A percentile compares a stretch with the other conserved stretches of the same genome.
Conservation (phyloP, 53 echinoderm and acorn worm species). For the Stichopus horrens region DNA sequence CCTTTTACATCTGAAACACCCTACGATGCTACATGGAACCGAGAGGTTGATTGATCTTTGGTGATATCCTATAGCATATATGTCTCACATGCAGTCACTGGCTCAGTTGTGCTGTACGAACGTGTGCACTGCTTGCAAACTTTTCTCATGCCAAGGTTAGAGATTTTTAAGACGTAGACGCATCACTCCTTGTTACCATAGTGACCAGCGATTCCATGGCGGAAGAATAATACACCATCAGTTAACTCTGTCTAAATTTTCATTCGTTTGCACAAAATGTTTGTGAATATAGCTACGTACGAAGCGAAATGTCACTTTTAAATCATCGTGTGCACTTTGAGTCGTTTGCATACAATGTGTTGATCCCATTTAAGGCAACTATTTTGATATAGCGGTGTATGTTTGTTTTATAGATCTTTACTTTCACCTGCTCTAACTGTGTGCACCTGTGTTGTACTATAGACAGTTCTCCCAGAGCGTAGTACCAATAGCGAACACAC, state of each 20-base stretch:
- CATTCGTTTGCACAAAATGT: not conserved
- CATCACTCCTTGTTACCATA: not conserved
- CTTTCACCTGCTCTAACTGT: constrained; percentile 4
- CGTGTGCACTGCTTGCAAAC: no score
- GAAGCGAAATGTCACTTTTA: no score
- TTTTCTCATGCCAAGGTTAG: no score
- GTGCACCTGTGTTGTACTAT: not conserved
- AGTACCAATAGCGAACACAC: no score
- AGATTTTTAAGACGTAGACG: not conserved
- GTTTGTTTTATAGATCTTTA: constrained; percentile 19
- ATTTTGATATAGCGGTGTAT: constrained; percentile 7
- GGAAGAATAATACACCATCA: not conserved
- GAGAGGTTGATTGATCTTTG: no score
- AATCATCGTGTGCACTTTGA: no score
- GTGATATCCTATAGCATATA: no score
- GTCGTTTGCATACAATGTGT: not conserved
- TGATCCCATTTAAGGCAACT: not conserved
- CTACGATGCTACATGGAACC: no score
- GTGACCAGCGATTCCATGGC: not conserved
- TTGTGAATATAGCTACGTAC: not conserved
- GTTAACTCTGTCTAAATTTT: not conserved
- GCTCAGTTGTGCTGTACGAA: no score
- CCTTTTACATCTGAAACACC: no score
- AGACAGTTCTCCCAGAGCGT: no score
- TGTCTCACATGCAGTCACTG: no score